Percentiles rank a stretch among this genome's conserved stretches.
phyloP scores from a whole-genome alignment of 92 coral and sea anemone genomes.

The Siderastrea radians region DNA sequence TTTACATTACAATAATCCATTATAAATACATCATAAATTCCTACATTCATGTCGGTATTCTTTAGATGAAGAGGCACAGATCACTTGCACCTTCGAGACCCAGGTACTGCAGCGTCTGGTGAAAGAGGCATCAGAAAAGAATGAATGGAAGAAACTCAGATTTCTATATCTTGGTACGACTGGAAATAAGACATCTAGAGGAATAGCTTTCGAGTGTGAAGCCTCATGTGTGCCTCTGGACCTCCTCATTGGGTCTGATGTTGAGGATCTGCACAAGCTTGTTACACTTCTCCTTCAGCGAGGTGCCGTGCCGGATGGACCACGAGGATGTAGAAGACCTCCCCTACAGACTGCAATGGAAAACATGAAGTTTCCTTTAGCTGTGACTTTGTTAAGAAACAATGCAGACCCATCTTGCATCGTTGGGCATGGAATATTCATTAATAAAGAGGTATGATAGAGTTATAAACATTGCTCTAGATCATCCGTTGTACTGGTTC shows the following conservation, averaged over 20 bases:
- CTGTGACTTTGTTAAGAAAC: conserved; percentile 62
- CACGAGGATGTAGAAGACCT: conserved; percentile 28
- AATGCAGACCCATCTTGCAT: conserved; percentile 72
- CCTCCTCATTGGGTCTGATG: conserved; percentile 54
- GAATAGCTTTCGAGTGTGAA: conserved; percentile 81
- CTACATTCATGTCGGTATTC: background rate
- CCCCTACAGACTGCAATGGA: conserved; percentile 69
- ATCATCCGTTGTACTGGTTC: background rate
- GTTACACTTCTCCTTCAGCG: conserved; percentile 47
- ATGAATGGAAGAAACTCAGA: conserved; percentile 79
- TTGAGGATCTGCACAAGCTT: conserved; percentile 51
- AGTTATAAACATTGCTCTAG: background rate
- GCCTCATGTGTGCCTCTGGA: conserved; percentile 76
- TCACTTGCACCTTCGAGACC: conserved; percentile 63
- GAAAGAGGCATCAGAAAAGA: conserved; percentile 52
- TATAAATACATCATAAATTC: background rate
- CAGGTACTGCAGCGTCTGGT: conserved; percentile 52
- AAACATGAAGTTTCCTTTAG: conserved; percentile 55
- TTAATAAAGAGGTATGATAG: conserved; percentile 35
- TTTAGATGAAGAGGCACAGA: conserved; percentile 77
- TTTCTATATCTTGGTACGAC: conserved; percentile 81
- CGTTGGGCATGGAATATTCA: conserved; percentile 44
- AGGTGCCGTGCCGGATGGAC: conserved; percentile 66
- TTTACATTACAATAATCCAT: background rate
- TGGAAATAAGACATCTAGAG: conserved; percentile 57